Evolutionary conservation across 2,113 vertebrate genomes (phyloP).

Genomic region (Erythrolamprus reginae): DNA sequence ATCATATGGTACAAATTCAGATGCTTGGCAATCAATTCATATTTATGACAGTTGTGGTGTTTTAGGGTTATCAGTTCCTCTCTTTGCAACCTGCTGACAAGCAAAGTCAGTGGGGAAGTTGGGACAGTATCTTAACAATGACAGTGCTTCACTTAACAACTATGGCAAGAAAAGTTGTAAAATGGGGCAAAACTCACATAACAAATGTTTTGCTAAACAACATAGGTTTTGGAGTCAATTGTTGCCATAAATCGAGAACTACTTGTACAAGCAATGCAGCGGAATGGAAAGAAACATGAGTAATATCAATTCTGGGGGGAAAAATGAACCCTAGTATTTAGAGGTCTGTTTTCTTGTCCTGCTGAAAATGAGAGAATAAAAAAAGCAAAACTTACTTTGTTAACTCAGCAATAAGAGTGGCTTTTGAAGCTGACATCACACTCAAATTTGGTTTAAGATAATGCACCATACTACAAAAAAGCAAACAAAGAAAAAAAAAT

Average conservation of each 20-base stretch:
- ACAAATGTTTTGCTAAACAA: neutral
- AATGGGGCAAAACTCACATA: neutral
- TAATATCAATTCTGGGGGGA: neutral
- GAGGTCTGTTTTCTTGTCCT: neutral
- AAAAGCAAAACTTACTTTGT: constrained; percentile 66
- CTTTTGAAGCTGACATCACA: constrained; percentile 70
- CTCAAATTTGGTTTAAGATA: constrained; percentile 63
- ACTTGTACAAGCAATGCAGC: neutral
- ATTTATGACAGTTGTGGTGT: neutral
- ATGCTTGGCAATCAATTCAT: neutral
- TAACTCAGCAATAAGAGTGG: constrained; percentile 72
- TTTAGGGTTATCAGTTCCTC: neutral
- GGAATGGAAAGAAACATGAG: neutral
- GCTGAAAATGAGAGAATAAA: neutral
- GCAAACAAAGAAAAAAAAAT: constrained; percentile 16
- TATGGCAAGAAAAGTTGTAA: neutral
- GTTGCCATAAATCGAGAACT: neutral
- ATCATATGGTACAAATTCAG: neutral
- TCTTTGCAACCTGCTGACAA: neutral
- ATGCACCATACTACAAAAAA: constrained; percentile 66
- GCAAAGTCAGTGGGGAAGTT: neutral
- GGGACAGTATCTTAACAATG: neutral
- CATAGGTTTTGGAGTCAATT: neutral
- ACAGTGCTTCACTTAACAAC: neutral
- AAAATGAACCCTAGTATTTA: neutral